A percentile compares a stretch with the other conserved stretches of the same genome.
Conservation (phyloP, 1,140 invertebrate genomes). For the Hyles euphorbiae region DNA sequence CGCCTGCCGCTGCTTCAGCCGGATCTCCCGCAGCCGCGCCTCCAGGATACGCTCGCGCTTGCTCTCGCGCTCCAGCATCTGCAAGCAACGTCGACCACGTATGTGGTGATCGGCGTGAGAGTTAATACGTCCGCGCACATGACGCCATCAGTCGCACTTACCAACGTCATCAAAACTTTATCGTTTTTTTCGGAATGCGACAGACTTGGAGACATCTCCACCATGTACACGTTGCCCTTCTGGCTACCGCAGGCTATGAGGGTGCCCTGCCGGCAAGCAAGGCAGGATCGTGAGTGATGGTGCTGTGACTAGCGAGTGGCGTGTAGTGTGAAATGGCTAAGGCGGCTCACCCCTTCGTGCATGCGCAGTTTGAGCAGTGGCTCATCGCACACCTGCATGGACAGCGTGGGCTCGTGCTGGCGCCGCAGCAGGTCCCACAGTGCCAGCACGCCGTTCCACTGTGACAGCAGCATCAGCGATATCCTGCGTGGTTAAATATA, state of each 20-base stretch:
- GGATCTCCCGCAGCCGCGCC: conserved; percentile 87
- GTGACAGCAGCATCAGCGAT: conserved; percentile 90
- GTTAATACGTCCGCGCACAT: too few relatives aligned
- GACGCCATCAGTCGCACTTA: conserved; percentile 67
- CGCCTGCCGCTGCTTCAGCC: conserved; percentile 77
- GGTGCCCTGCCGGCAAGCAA: conserved; percentile 75
- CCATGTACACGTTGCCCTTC: conserved; percentile 86
- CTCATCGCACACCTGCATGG: conserved; percentile 84
- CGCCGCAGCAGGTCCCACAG: conserved; percentile 93
- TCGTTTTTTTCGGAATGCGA: conserved; percentile 88
- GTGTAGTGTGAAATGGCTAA: too few relatives aligned
- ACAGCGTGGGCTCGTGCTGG: conserved; percentile 89
- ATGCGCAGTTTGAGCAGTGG: conserved; percentile 65
- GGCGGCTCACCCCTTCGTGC: conserved; percentile 44
- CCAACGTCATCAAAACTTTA: conserved; percentile 87
- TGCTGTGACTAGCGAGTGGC: too few relatives aligned
- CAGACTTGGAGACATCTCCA: conserved; percentile 90
- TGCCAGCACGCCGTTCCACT: conserved; percentile 89
- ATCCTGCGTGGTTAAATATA: conserved; percentile 66
- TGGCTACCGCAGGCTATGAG: conserved; percentile 88
- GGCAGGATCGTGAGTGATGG: too few relatives aligned
- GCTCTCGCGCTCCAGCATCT: conserved; percentile 93
- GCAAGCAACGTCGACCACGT: too few relatives aligned
- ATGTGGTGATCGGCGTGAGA: too few relatives aligned
- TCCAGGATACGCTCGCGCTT: conserved; percentile 94